phyloP scores from a whole-genome alignment of 2,888 invertebrate species.

The Sinhomidia bicolor region DNA sequence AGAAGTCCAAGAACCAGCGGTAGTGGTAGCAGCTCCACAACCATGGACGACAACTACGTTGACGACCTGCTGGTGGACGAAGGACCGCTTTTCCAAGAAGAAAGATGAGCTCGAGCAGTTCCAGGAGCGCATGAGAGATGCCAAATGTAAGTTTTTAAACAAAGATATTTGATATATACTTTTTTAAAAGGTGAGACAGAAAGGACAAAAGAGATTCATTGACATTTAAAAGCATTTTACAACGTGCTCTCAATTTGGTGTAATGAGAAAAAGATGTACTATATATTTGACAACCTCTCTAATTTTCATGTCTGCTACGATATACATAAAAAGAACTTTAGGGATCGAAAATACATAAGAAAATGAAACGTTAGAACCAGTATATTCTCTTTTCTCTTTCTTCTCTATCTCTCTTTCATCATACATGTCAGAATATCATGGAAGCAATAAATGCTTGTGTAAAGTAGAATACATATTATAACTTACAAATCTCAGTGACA shows the following conservation, averaged over 20 bases:
- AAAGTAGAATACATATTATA: slow-evolving; percentile 17
- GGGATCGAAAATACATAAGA: neutral
- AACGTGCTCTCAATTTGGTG: too few species aligned
- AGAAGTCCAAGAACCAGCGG: slow-evolving; percentile 66
- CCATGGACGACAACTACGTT: slow-evolving; percentile 23
- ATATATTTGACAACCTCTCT: too few species aligned
- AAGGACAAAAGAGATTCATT: too few species aligned
- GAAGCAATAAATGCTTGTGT: neutral
- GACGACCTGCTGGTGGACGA: slow-evolving; percentile 45
- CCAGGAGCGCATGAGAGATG: slow-evolving; percentile 78
- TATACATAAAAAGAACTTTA: neutral
- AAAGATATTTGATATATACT: too few species aligned
- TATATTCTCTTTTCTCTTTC: too few species aligned
- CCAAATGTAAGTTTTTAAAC: slow-evolving; percentile 76
- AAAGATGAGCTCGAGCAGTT: slow-evolving; percentile 79
- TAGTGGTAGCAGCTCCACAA: slow-evolving; percentile 52
- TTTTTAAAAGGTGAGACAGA: too few species aligned
- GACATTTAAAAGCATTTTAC: too few species aligned
- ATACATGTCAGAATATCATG: slow-evolving; percentile 57
- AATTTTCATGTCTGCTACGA: neutral
- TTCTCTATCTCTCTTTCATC: slow-evolving; percentile 49
- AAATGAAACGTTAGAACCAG: too few species aligned
- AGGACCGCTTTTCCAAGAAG: slow-evolving; percentile 64
- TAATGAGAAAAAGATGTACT: too few species aligned
- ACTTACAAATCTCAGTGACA: slow-evolving; percentile 68